Evolutionary conservation across 1,140 invertebrate genomes (phyloP), one percentile per base, ranked within the genome.

Genomic region (Meloidogyne exigua): DNA sequence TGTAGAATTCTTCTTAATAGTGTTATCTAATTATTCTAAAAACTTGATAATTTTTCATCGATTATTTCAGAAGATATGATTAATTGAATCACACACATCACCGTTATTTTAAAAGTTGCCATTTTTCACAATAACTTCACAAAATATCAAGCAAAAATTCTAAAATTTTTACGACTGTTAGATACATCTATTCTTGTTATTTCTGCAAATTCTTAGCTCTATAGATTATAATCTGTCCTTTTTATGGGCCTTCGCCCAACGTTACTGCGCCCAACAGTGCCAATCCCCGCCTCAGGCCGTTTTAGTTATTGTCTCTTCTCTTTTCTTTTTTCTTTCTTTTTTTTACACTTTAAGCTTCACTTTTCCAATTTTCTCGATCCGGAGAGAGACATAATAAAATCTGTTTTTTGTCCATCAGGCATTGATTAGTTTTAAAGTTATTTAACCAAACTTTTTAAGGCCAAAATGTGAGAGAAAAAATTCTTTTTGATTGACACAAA

Each of bases 361-460:
- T 57, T 57, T 57, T 57, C n/a, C 49, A 57, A 57, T 57, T 57
- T 57, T 57, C 49, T n/a, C 49, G 49, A 57, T 57, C 49, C 49
- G n/a, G n/a, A 57, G 49, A 15, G 18, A 57, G 49, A 57, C 49
- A 57, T 57, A 57, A 57, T 39, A 49, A 49, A 57, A 57, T n/a
- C n/a, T 57, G 18, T 57, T n/a, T 57, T 57, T 21, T 57, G 49
- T 57, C 49, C 49, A 57, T 57, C 49, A 57, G 49, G 18, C 49
- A 57, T 57, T 7, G 49, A 57, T 57, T 57, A 57, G 18, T 21
- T 57, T 39, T n/a, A 57, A 57, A 57, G 44, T 49, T 49, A 49
- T 49, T 49, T 49, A 49, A 49, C 44, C 49, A 57, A 57, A 57
- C 18, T 57, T 57, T 57, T 32, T 32, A n/a, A 57, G 21, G 49